Base-by-base conservation (phyloP, 2,888 invertebrate genomes). In the Nymphalis polychloros region DNA sequence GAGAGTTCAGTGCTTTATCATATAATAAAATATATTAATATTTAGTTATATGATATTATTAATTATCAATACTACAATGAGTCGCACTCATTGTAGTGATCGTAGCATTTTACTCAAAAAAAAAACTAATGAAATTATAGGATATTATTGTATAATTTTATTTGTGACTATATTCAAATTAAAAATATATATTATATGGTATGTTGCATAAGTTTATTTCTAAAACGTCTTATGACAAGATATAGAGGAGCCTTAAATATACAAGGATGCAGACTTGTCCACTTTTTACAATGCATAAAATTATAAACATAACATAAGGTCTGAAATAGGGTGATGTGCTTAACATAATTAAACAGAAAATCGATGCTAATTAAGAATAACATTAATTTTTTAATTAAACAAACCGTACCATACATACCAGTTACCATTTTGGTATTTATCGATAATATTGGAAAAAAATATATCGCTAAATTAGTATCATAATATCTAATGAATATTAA, bases 261-360 rank as follows among this genome's bases (percentile, higher is more conserved):
- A 20, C 20, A 50, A 13, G 50, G 20, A 50, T 50, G 50, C 20
- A 50, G 50, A 50, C 20, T 10, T 20, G 20, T 8, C 50, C 50
- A 19, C 10, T 50, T 50, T 50, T 50, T 50, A 50, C 20, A 20
- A 19, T 17, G 2, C 27, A 13, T 53, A 6, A 27, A 23, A 53
- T 53, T 53, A 53, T 53, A 27, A 53, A 53, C 23, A 27, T 23
- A 23, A 27, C 16, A 17, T 10, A 53, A 41, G 41, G 41, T 41
- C 41, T 41, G 27, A 31, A 27, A 53, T 53, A 16, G 53, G 53
- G 53, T 53, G 53, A 17, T 53, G 27, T 53, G 64, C 64, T 63
- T 63, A 59, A 68, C 60, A 55, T 67, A 35, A 55, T 55, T 50
- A 50, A 41, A 16, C 35, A 20, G 59, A 8, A 16, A 8, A 59